phyloP scores from a whole-genome alignment of 1,140 invertebrate genomes.

The Zaprionus nigranus region DNA sequence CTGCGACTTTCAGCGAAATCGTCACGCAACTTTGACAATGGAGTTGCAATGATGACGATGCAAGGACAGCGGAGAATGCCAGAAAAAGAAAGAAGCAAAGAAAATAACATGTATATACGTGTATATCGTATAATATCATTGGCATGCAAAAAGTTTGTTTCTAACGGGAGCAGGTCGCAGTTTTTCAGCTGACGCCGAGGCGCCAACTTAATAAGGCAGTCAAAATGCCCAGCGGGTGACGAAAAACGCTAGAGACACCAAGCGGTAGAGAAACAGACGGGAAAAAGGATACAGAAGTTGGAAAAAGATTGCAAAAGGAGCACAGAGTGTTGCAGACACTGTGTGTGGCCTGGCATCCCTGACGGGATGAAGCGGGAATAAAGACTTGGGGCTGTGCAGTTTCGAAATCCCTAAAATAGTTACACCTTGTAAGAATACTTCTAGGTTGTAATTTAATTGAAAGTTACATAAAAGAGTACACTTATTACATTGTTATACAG shows the following conservation, averaged over 20 bases:
- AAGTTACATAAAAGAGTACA: too few species aligned
- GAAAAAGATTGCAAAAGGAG: constrained; percentile 7
- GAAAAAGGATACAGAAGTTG: not conserved
- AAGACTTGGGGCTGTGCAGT: not conserved
- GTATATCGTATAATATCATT: constrained; percentile 45
- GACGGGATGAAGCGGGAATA: not conserved
- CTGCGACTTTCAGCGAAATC: constrained; percentile 27
- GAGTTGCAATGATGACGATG: constrained; percentile 72
- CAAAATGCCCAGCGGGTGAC: constrained; percentile 58
- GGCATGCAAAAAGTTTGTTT: constrained; percentile 71
- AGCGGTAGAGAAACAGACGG: not conserved
- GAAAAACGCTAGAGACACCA: constrained; percentile 23
- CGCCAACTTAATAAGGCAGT: constrained; percentile 79
- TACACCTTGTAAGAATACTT: not conserved
- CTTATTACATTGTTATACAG: too few species aligned
- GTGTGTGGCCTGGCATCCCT: not conserved
- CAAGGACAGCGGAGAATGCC: constrained; percentile 19
- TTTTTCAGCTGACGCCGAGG: constrained; percentile 59
- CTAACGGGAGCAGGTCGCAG: constrained; percentile 42
- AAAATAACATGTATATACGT: constrained; percentile 9
- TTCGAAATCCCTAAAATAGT: not conserved
- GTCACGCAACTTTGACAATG: constrained; percentile 71
- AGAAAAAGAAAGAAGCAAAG: constrained; percentile 21
- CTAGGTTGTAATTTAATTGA: too few species aligned
- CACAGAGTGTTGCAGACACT: constrained; percentile 10